Percentiles rank a stretch among this genome's conserved stretches.
phyloP scores from a whole-genome alignment of 2,113 vertebrate species.

The Petaurus breviceps region DNA sequence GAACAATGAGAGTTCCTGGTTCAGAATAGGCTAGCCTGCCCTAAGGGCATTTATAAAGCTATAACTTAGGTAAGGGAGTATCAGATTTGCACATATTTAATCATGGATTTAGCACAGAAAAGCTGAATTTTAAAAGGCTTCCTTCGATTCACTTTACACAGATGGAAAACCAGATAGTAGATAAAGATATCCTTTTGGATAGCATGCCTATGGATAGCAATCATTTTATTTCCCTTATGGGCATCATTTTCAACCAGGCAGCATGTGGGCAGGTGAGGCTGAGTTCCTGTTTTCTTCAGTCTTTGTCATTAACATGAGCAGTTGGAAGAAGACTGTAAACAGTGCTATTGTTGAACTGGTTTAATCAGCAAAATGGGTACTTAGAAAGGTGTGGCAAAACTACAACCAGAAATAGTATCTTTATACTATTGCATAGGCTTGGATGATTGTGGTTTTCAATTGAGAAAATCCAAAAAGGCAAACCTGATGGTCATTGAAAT shows the following conservation, averaged over 20 bases:
- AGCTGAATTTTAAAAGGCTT: slow-evolving; percentile 39
- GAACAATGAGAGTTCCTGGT: neutral
- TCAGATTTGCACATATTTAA: slow-evolving; percentile 20
- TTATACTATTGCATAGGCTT: neutral
- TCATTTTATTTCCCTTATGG: slow-evolving; percentile 48
- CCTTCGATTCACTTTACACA: neutral
- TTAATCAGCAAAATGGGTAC: slow-evolving; percentile 40
- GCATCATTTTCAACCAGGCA: slow-evolving; percentile 61
- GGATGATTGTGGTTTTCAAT: slow-evolving; percentile 49
- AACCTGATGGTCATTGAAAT: slow-evolving; percentile 55
- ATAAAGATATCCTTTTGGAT: slow-evolving; percentile 32
- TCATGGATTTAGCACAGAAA: slow-evolving; percentile 47
- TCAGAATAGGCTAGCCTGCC: neutral
- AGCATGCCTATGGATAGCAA: neutral
- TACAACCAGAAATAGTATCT: slow-evolving; percentile 46
- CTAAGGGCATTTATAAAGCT: slow-evolving; percentile 1
- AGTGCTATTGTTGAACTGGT: neutral
- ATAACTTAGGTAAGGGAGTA: slow-evolving; percentile 18
- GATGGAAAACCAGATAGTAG: slow-evolving; percentile 28
- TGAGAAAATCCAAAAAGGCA: slow-evolving; percentile 53
- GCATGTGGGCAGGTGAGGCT: slow-evolving; percentile 21
- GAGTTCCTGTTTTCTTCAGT: neutral
- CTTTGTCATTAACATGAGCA: slow-evolving; percentile 11
- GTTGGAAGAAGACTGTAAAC: neutral
- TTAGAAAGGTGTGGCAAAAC: slow-evolving; percentile 48